Base-by-base conservation (phyloP, 2,113 vertebrate genomes). In the Elaphurus davidianus region DNA sequence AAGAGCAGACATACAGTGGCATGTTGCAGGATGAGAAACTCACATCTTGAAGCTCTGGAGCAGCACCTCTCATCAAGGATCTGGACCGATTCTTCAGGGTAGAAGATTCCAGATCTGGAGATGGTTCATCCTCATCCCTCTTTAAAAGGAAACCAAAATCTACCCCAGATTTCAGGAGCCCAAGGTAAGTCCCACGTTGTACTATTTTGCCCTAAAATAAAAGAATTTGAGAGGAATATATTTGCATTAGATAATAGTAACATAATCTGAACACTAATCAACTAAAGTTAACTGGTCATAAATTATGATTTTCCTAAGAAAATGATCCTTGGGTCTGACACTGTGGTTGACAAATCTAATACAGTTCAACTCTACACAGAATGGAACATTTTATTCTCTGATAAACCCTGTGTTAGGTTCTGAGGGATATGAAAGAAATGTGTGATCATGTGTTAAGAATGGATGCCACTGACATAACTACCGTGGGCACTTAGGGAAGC, bases 151-250 rank as follows among this genome's bases (percentile, higher is more conserved):
- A 55, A 55, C 0, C 17, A 55, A 55, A 19, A 98, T 99, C 99
- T 87, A 99, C 55, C 71, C 99, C 99, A 1, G 99, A 99, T 94
- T 97, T 99, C 98, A 99, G 99, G 95, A 99, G 99, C 91, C 99
- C 99, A 0, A 98, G 95, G 95, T 99, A 99, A 3, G 99, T 99
- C 92, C 99, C 99, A 95, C 99, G 99, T 30, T 99, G 99, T 87
- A 99, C 99, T 99, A 99, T 99, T 97, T 99, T 98, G 87, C 99
- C 99, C 99, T 99, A 98, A 91, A 99, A 99, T 91, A 81, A 96
- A 40, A 96, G 3, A 82, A 86, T 76, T 62, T 92, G 23, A 94
- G 36, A 94, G 30, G 33, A 15, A n/a, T 33, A 15, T 2, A 50
- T 64, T 11, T 83, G 2, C 25, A 60, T 25, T 52, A 64, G 40